Base-by-base conservation (phyloP, 2,888 invertebrate genomes). In the Lottia gigantea region DNA sequence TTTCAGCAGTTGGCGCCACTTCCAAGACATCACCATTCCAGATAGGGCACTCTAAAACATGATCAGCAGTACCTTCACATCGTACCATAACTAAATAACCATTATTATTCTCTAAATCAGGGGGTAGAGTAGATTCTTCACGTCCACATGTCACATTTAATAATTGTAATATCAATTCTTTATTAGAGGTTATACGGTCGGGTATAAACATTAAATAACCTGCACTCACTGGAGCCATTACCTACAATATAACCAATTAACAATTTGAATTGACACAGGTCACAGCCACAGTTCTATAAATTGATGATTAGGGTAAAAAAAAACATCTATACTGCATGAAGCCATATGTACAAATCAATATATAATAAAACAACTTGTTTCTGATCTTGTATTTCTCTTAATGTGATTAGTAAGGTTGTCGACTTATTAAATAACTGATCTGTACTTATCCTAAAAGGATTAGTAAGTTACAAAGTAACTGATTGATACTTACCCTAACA, bases 341-440 rank as follows among this genome's bases (percentile, higher is more conserved):
- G n/a, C n/a, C n/a, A n/a, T n/a, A n/a, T n/a, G n/a, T n/a, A n/a
- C n/a, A n/a, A n/a, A n/a, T n/a, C n/a, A n/a, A n/a, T n/a, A n/a
- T n/a, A n/a, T n/a, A n/a, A n/a, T n/a, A n/a, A n/a, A n/a, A n/a
- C n/a, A n/a, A n/a, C n/a, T n/a, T n/a, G n/a, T n/a, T n/a, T n/a
- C n/a, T n/a, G 31, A 31, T 31, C 45, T 15, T n/a, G 46, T 4
- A 76, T 79, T 76, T 79, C 90, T 89, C 83, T 85, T 81, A 1
- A 89, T 85, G 80, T 90, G 90, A n/a, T 83, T 80, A 1, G 89
- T 88, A 62, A 84, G 82, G 19, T 83, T 74, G n/a, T n/a, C 26
- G 90, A 81, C 70, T 90, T 81, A 90, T 90, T 64, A 90, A 91
- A 72, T 89, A 92, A 84, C 74, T 90, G 89, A 70, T 88, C 86